These are phyloP conservation scores for Elegia similella DNA, from an alignment of 2,888 invertebrate genomes.

Conservation along the genomic window DNA sequence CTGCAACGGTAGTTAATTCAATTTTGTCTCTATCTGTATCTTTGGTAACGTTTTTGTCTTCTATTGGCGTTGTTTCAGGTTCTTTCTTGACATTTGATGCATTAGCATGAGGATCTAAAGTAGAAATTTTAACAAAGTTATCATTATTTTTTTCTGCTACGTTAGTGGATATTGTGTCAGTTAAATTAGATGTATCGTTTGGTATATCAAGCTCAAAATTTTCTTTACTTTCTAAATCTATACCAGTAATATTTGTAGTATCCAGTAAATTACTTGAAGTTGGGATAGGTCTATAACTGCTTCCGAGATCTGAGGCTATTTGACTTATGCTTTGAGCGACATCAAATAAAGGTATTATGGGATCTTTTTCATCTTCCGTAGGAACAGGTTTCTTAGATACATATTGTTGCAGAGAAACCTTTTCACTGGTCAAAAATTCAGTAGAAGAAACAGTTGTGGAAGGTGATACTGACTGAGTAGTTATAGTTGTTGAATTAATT, in stretches of 20 bases:
- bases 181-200: constrained; percentile 41
- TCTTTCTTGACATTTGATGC: constrained; percentile 29
- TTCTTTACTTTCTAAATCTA: constrained; percentile 70
- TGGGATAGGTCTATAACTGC: constrained; percentile 57
- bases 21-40: constrained; percentile 29
- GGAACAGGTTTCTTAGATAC: constrained; percentile 23
- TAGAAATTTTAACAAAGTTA: constrained; percentile 67
- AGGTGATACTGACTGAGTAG: constrained; percentile 71
- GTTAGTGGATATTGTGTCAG: constrained; percentile 31
- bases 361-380: constrained; percentile 38
- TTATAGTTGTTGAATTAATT: constrained; percentile 61
- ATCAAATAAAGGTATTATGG: constrained; percentile 60
- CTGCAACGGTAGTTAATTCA: constrained; percentile 30
- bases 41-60: constrained; percentile 25
- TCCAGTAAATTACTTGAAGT: constrained; percentile 60
- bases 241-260: constrained; percentile 44
- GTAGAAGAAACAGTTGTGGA: constrained; percentile 62
- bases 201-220: constrained; percentile 66
- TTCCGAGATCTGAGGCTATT: constrained; percentile 73
- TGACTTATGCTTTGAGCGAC: constrained; percentile 75
- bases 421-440: constrained; percentile 45
- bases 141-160: constrained; percentile 37
- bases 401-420: constrained; percentile 28
- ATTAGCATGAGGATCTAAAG: constrained; percentile 57
- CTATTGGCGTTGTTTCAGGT: constrained; percentile 19